Evolutionary conservation across 2,797 vertebrate genomes (phyloP), one percentile per base, ranked within the genome.

Genomic region (Percopsis omiscomaycus): DNA sequence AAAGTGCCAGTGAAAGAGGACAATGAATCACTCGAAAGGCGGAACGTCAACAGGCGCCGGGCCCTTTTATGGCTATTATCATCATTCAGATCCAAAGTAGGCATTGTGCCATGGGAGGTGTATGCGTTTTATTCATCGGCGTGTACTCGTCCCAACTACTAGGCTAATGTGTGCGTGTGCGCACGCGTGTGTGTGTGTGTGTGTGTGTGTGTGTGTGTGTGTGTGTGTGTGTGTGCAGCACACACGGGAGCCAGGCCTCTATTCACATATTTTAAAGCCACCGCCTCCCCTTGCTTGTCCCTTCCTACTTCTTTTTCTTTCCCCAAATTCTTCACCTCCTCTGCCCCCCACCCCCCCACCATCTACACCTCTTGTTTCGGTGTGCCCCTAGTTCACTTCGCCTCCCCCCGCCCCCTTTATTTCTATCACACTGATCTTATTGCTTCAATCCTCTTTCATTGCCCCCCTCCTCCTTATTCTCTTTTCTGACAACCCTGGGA

Each of bases 401-500:
- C 57, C 42, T 47, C 16, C 50, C 16, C 44, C 46, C 30, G 14
- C n/a, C 48, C 28, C 54, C 69, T 45, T 15, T n/a, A n/a, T 14
- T 8, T 46, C 29, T 55, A 15, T 22, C 78, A 58, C 74, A 37
- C 8, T 49, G 77, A 74, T 80, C 79, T 88, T 87, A 87, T 86
- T 87, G 79, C 85, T 65, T 37, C 81, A 85, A 72, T 81, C 76
- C 69, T 72, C 66, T 86, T 84, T 86, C 76, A 84, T 49, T 75
- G 53, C 30, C 75, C 51, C 62, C 55, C 48, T 66, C 52, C 64
- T 61, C 80, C 74, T 53, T 58, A 60, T 69, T 71, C 74, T 68
- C 69, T 59, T 82, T 81, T 82, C 71, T 84, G 81, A 81, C 82
- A 76, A 82, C 66, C 91, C 89, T 93, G 93, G 90, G 92, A 94